A percentile compares a stretch with the other conserved stretches of the same genome.
Conservation (phyloP, 2,113 vertebrate genomes). For the Nibea coibor region DNA sequence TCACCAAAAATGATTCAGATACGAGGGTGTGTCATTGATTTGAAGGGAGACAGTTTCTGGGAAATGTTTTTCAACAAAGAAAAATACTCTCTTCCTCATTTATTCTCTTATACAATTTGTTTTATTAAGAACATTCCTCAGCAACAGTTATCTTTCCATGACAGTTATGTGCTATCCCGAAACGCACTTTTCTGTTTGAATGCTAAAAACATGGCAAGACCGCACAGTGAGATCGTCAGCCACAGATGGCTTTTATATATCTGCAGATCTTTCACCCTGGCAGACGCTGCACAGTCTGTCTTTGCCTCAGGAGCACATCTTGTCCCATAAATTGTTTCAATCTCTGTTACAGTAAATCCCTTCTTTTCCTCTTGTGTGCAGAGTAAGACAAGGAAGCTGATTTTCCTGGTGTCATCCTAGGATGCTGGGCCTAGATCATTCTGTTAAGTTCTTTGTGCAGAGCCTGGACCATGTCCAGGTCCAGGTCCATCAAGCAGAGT, state of each 20-base stretch:
- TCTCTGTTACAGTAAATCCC: conserved; percentile 41
- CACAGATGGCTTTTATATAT: conserved; percentile 59
- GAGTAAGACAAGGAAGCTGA: conserved; percentile 19
- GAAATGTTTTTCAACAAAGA: conserved; percentile 1
- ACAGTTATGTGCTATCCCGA: conserved; percentile 6
- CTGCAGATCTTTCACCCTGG: conserved; percentile 38
- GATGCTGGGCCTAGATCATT: conserved; percentile 18
- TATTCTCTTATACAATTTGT: background rate
- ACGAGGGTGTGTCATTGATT: background rate
- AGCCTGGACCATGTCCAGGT: conserved; percentile 6
- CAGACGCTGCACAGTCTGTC: conserved; percentile 20
- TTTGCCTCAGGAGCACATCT: conserved; percentile 41
- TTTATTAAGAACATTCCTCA: conserved; percentile 13
- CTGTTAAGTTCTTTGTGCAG: conserved; percentile 51
- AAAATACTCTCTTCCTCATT: conserved; percentile 2
- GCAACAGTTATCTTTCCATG: conserved; percentile 3
- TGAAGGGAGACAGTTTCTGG: background rate
- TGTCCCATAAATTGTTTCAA: conserved; percentile 50
- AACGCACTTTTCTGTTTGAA: conserved; percentile 15
- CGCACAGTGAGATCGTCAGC: background rate
- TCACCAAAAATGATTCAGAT: background rate
- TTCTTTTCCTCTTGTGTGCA: conserved; percentile 18
- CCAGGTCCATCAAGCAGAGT: conserved; percentile 20
- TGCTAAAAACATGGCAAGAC: conserved; percentile 22
- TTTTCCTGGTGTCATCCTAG: conserved; percentile 31